Base-by-base conservation (phyloP, 64 coral and sea anemone species). In the Montipora sp. region DNA sequence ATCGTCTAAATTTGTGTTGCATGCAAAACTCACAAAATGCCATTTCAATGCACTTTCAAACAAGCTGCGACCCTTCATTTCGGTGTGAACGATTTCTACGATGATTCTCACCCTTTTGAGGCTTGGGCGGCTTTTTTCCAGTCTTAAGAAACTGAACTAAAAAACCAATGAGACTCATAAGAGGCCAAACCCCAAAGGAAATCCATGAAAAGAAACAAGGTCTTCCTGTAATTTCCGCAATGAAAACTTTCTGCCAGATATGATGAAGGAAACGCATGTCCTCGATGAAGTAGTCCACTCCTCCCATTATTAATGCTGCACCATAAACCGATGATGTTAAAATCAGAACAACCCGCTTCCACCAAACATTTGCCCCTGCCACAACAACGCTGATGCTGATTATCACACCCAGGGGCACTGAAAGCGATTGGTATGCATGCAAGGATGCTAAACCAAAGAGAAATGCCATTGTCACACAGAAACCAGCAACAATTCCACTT, bases 131-230 rank as follows among this genome's bases (percentile, higher is more conserved):
- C 61, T 97, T 91, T 80, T 82, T 86, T 58, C 80, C 95, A 13
- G 95, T 97, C 74, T 97, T 97, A 22, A 97, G 92, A 48, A 97
- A 97, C 81, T 97, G 95, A 12, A 97, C 95, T 84, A 97, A 79
- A 10, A 97, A 75, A 88, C 95, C 95, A 83, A 88, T 78, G 45
- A 92, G 14, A 18, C 61, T 45, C 36, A 97, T 3, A n/a, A 97
- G 43, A 19, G 95, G 95, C 95, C 95, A 97, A 14, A 91, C 87
- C 15, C 89, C 75, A 19, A 94, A 49, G 18, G 94, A 77, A 61
- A 97, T 91, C 95, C 95, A 97, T 2, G 95, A 97, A 1, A 97
- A 83, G 2, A 92, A 8, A 10, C 95, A 97, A 3, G 72, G 92
- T 5, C 81, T 51, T 55, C 89, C 95, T 20, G 81, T 14, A 7